Percentiles rank a stretch among this genome's conserved stretches.
phyloP scores from a whole-genome alignment of 2,797 vertebrate species.

The Leptodactylus fallax region DNA sequence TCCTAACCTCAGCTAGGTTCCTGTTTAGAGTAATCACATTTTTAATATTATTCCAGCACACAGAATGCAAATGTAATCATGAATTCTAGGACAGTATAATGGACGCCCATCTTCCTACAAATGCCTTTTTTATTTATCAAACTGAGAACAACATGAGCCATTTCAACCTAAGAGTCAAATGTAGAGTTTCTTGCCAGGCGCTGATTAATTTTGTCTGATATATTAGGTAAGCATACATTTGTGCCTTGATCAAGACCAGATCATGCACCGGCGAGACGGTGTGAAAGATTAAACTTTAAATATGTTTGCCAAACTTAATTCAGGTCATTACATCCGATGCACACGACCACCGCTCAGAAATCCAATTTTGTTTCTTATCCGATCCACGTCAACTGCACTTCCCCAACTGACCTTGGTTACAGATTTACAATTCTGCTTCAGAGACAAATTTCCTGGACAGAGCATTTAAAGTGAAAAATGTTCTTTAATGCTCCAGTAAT shows the following conservation, averaged over 20 bases:
- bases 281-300: constrained; percentile 61
- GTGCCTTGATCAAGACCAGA: constrained; percentile 28
- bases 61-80: neutral
- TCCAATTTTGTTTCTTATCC: constrained; percentile 58
- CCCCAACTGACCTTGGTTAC: constrained; percentile 59
- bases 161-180: neutral
- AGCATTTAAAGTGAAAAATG: constrained; percentile 46
- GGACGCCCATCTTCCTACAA: neutral
- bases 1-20: neutral
- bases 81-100: neutral
- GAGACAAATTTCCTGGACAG: constrained; percentile 30
- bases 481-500: constrained; percentile 31
- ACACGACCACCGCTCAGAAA: constrained; percentile 46
- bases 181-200: neutral
- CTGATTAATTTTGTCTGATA: constrained; percentile 21
- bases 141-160: neutral
- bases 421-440: constrained; percentile 50
- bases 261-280: constrained; percentile 23
- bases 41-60: neutral
- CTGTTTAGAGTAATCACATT: neutral
- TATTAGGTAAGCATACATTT: constrained; percentile 1
- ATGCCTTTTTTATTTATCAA: neutral
- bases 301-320: constrained; percentile 58
- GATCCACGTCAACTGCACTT: constrained; percentile 42
- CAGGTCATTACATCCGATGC: constrained; percentile 56